phyloP scores from a whole-genome alignment of 2,888 invertebrate genomes.

The Oscheius myriophilus region DNA sequence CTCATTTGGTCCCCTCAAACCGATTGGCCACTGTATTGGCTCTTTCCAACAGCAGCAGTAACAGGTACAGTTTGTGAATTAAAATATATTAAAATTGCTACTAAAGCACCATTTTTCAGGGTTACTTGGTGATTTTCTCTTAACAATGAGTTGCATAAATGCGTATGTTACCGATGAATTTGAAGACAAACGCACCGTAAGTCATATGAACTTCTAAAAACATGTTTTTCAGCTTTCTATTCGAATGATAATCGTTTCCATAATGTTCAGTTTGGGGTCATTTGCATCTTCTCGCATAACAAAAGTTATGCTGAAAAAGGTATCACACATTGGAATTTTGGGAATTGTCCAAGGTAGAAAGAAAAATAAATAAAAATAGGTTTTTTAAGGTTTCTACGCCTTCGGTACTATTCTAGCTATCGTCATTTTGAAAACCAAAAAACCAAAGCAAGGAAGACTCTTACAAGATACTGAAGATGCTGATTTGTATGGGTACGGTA shows the following conservation, averaged over 20 bases:
- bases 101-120: slow-evolving; percentile 35
- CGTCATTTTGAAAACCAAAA: slow-evolving; percentile 36
- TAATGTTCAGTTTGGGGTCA: slow-evolving; percentile 61
- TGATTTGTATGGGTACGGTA: slow-evolving; percentile 6
- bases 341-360: slow-evolving; percentile 47
- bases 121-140: slow-evolving; percentile 59
- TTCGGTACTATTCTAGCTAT: slow-evolving; percentile 29
- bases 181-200: slow-evolving; percentile 55
- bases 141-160: slow-evolving; percentile 67
- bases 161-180: slow-evolving; percentile 65
- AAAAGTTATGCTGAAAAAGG: slow-evolving; percentile 44
- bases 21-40: slow-evolving; percentile 54
- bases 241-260: slow-evolving; percentile 65
- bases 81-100: not conserved
- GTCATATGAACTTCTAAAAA: not conserved
- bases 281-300: slow-evolving; percentile 54
- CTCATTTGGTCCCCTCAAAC: slow-evolving; percentile 58
- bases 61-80: slow-evolving; percentile 12
- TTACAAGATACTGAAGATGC: slow-evolving; percentile 32
- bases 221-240: slow-evolving; percentile 54
- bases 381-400: slow-evolving; percentile 30
- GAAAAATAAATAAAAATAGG: not conserved
- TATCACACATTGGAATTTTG: slow-evolving; percentile 44
- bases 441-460: slow-evolving; percentile 26
- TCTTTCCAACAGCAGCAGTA: slow-evolving; percentile 46